Percentiles rank a stretch among this genome's conserved stretches.
These are phyloP conservation scores for Cynopterus brachyotis DNA, from an alignment of 2,113 vertebrate species.

Conservation along the genomic window DNA sequence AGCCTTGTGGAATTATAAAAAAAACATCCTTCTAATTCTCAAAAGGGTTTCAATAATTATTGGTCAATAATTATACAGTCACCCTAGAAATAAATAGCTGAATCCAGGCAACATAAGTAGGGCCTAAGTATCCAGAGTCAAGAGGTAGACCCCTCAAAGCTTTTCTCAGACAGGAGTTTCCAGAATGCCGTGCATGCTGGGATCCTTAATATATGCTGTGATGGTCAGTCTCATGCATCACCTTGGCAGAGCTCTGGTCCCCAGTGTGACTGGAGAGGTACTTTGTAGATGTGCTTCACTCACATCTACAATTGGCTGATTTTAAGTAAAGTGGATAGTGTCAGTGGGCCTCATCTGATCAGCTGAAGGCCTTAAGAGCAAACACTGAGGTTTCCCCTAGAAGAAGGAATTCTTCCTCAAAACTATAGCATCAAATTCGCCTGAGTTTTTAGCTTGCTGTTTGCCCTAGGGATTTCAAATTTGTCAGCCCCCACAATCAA, in stretches of 20 bases:
- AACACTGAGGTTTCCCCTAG: neutral
- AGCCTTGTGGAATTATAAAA: no score
- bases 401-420: neutral
- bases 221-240: neutral
- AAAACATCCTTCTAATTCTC: no score
- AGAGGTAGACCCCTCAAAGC: neutral
- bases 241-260: no score
- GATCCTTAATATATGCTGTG: neutral
- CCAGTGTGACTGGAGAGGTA: neutral
- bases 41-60: neutral
- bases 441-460: neutral
- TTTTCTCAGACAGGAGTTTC: neutral
- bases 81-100: neutral
- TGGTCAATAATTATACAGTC: neutral
- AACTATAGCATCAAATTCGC: neutral
- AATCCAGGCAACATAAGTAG: neutral
- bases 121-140: no score
- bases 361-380: neutral
- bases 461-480: neutral
- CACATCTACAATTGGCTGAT: neutral
- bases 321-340: neutral
- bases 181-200: fast-evolving
- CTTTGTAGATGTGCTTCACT: neutral
- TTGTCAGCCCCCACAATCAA: neutral
- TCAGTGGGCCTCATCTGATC: neutral